Evolutionary conservation across 2,797 vertebrate species (phyloP).

Genomic region (Odontamblyopus lacepedii): DNA sequence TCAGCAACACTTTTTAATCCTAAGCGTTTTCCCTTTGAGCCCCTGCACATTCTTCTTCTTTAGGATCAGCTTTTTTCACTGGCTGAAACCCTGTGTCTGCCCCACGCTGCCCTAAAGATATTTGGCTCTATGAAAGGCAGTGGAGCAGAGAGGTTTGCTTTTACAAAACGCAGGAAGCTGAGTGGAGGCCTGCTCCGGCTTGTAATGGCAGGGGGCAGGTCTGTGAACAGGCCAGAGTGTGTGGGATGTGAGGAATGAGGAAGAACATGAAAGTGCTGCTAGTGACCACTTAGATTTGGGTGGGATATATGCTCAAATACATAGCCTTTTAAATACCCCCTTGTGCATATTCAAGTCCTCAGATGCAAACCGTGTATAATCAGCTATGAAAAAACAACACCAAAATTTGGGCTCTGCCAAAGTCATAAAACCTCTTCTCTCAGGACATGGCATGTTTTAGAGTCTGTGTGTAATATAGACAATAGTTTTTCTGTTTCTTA

Average conservation of each 20-base stretch:
- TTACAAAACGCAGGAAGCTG: slow-evolving; percentile 68
- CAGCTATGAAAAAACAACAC: background rate
- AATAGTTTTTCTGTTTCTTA: background rate
- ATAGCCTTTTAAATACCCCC: background rate
- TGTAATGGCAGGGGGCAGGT: slow-evolving; percentile 61
- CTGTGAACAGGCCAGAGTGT: slow-evolving; percentile 43
- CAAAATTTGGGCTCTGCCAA: background rate
- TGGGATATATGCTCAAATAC: background rate
- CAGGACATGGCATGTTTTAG: background rate
- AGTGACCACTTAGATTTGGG: slow-evolving; percentile 28
- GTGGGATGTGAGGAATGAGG: slow-evolving; percentile 59
- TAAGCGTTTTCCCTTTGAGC: slow-evolving; percentile 1
- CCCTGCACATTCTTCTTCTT: slow-evolving; percentile 24
- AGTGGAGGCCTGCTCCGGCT: slow-evolving; percentile 57
- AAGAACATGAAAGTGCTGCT: slow-evolving; percentile 38
- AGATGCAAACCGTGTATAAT: background rate
- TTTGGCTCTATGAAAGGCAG: slow-evolving; percentile 48
- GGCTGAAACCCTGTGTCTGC: slow-evolving; percentile 38
- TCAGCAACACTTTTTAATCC: background rate
- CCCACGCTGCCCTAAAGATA: slow-evolving; percentile 50
- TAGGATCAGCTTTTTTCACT: slow-evolving; percentile 48
- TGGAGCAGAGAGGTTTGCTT: slow-evolving; percentile 52
- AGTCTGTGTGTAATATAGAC: background rate
- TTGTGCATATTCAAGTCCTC: background rate
- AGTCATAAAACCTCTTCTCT: background rate